phyloP scores from a whole-genome alignment of 1,140 invertebrate species.

The Nymphalis io region DNA sequence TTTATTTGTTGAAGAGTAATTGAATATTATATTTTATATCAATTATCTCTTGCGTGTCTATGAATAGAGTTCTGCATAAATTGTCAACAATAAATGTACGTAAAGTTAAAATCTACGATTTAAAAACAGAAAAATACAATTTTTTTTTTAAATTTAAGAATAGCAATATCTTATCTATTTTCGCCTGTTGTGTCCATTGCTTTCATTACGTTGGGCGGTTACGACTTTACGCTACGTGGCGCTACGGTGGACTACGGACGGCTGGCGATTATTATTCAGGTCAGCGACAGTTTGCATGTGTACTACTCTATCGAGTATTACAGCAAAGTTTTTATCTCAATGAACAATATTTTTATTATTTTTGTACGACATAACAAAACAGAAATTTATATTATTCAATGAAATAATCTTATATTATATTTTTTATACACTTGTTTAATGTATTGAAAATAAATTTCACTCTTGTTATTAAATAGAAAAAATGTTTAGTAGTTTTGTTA shows the following conservation, averaged over 20 bases:
- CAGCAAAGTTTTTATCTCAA: slow-evolving; percentile 11
- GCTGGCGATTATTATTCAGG: slow-evolving; percentile 40
- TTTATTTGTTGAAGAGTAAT: too few relatives aligned
- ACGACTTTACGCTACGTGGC: slow-evolving; percentile 41
- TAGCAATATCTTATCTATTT: slow-evolving; percentile 20
- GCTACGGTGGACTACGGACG: slow-evolving; percentile 45
- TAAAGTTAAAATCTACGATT: too few relatives aligned
- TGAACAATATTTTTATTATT: background rate
- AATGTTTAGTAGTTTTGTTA: too few relatives aligned
- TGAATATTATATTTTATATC: too few relatives aligned
- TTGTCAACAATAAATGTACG: too few relatives aligned
- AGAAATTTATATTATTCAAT: background rate
- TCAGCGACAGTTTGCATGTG: slow-evolving; percentile 40
- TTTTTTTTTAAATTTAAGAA: slow-evolving; percentile 8
- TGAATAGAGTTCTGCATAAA: too few relatives aligned
- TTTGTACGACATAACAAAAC: background rate
- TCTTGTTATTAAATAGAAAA: too few relatives aligned
- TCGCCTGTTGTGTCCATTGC: slow-evolving; percentile 8
- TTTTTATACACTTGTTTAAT: too few relatives aligned
- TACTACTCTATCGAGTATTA: slow-evolving; percentile 17
- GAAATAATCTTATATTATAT: too few relatives aligned
- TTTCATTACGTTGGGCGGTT: slow-evolving; percentile 28
- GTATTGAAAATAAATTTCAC: too few relatives aligned
- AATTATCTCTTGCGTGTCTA: too few relatives aligned
- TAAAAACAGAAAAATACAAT: background rate